Base-by-base conservation (phyloP, 2,888 invertebrate species). In the Cyclophora punctaria region DNA sequence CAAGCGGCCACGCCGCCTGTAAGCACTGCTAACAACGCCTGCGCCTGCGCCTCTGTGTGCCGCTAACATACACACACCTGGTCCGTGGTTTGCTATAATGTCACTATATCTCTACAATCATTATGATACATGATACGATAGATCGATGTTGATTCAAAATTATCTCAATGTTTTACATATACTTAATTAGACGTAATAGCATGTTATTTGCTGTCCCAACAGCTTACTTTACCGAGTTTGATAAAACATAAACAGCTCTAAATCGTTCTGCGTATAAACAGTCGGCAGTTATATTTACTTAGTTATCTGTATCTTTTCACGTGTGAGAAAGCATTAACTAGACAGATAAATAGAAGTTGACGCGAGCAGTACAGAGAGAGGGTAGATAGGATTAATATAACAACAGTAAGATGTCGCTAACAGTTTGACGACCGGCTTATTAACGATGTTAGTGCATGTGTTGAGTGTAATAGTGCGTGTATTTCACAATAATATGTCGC, bases 1-100 rank as follows among this genome's bases (percentile, higher is more conserved):
- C 90, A 80, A 63, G 89, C 89, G 79, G 78, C 71, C 67, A 89
- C 89, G 85, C 89, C 89, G 86, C 89, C 89, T 75, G 89, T 89
- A 89, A 89, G 89, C 85, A 78, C 82, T 70, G 79, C 83, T 83
- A 83, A 83, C 75, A 20, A 34, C 7, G 80, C 76, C 82, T 79
- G 79, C 73, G 80, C 75, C 83, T 79, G 80, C 75, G 78, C 74
- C 71, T 80, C 78, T 82, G 83, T 82, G 82, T 83, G 81, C 80
- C 71, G 83, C 83, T 86, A 86, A 86, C 83, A 76, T 64, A 44
- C 44, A 44, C 44, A 44, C 44, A 34, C 78, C 81, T 73, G 86
- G 83, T 85, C 84, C 83, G 87, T 86, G 67, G 66, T 69, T 75
- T 77, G 67, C 59, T 64, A 64, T 75, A 66, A 66, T 60, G 62